Evolutionary conservation across 2,888 invertebrate genomes (phyloP), one percentile per base, ranked within the genome.

Genomic region (Liposcelis brunnea): DNA sequence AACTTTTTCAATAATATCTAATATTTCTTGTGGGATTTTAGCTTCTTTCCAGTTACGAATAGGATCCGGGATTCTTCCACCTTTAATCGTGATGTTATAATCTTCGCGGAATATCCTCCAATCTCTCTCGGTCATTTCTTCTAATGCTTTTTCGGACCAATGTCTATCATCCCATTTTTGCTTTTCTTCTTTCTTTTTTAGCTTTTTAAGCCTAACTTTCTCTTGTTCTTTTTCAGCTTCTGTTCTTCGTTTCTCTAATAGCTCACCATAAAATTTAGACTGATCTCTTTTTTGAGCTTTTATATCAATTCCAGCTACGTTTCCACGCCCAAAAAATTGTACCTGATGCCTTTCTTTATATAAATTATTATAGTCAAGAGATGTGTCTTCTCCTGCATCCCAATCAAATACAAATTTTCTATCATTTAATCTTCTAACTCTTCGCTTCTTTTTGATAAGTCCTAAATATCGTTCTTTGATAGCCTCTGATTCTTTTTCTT

Each of bases 81-180:
- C 94, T 65, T 99, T 98, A 49, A 97, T 87, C 2, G 93, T 86
- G 45, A 99, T 95, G 60, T 93, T 98, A 62, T 94, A 99, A 66
- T 99, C 98, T 65, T 99, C 98, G 51, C 95, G 75, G 62, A 99
- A 99, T 56, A 99, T 99, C 63, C 98, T 77, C 98, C 98, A 99
- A 69, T 99, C 98, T 55, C 98, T 73, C 62, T 99, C 97, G 0
- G 87, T 90, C 98, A 99, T 99, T 64, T 97, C 94, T 44, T 80
- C 77, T 1, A 81, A 66, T 8, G 79, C 79, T 61, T 98, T 98
- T 58, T 97, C 94, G 2, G 87, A 84, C 98, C 98, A 99, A 63
- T 99, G 98, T 4, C 98, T 75, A 61, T 99, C 97, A 63, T 98
- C 98, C 89, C 91, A 97, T 58, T 90, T 84, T 59, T 94, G 93